A percentile compares a stretch with the other conserved stretches of the same genome.
phyloP scores from a whole-genome alignment of 37 sponge, comb jelly and placozoan species.

The Ephydatia muelleri region DNA sequence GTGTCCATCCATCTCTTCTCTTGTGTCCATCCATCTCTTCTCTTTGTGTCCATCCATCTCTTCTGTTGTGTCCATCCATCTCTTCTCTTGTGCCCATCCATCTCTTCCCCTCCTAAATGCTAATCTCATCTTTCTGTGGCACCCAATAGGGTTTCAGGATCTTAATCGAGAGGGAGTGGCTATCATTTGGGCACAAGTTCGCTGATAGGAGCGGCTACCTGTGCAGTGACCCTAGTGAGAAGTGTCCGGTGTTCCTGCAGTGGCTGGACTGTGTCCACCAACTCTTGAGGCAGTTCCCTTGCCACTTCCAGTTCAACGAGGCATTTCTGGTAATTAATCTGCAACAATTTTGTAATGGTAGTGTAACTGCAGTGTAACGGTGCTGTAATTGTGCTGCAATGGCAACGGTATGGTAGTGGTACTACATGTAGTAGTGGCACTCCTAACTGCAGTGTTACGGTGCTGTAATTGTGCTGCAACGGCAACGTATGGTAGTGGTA shows the following conservation, averaged over 20 bases:
- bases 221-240: slow-evolving; percentile 41
- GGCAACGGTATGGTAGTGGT: too few species aligned
- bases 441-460: too few species aligned
- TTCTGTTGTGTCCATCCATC: not conserved
- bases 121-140: not conserved
- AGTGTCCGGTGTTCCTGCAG: slow-evolving; percentile 88
- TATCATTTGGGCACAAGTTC: slow-evolving; percentile 91
- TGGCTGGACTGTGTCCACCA: slow-evolving; percentile 94
- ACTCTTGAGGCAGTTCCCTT: slow-evolving; percentile 85
- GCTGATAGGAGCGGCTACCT: slow-evolving; percentile 73
- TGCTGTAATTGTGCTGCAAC: too few species aligned
- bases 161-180: slow-evolving; percentile 89
- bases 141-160: slow-evolving; percentile 77
- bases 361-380: too few species aligned
- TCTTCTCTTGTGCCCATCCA: not conserved
- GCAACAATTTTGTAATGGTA: too few species aligned
- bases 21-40: too few species aligned
- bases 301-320: slow-evolving; percentile 85
- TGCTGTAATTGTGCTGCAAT: too few species aligned
- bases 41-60: not conserved
- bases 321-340: slow-evolving; percentile 67
- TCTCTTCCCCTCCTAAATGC: not conserved
- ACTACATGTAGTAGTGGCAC: too few species aligned
- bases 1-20: too few species aligned
- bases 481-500: too few species aligned